These are phyloP conservation scores for Hydra vulgaris DNA, from an alignment of 30 jellyfish, hydroid and myxozoan genomes.

Conservation along the genomic window DNA sequence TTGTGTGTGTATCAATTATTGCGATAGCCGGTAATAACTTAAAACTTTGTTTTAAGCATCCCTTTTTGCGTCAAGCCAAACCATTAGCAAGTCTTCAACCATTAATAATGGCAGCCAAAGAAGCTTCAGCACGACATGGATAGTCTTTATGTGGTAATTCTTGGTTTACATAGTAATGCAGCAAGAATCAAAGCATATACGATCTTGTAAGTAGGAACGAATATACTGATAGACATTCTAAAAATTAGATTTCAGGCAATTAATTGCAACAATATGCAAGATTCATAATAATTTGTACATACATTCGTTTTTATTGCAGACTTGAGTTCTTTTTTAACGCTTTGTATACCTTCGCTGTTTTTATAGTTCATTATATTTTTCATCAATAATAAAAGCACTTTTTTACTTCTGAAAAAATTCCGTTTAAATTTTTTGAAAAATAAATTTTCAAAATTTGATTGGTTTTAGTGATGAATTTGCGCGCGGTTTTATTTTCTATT, in stretches of 20 bases:
- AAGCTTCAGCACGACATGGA: constrained; percentile 99
- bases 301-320: background rate
- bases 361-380: background rate
- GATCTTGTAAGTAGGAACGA: background rate
- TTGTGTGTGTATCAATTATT: too few species aligned
- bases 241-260: background rate
- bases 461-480: too few species aligned
- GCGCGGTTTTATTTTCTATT: too few species aligned
- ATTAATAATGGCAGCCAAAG: constrained; percentile 96
- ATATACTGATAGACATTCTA: background rate
- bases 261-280: background rate
- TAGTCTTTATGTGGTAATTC: background rate
- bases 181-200: background rate
- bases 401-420: background rate
- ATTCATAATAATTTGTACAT: background rate
- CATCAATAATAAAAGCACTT: background rate
- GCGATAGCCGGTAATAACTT: too few species aligned
- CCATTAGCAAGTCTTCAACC: constrained; percentile 99
- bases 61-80: constrained; percentile 90
- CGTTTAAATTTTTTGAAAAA: background rate
- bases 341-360: background rate
- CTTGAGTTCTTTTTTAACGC: background rate
- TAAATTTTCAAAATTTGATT: too few species aligned
- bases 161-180: background rate
- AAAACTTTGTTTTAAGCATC: constrained; percentile 56